Percentiles rank a stretch among this genome's conserved stretches.
These are phyloP conservation scores for Cheilosia scutellata DNA, from an alignment of 2,888 invertebrate genomes.

Conservation along the genomic window DNA sequence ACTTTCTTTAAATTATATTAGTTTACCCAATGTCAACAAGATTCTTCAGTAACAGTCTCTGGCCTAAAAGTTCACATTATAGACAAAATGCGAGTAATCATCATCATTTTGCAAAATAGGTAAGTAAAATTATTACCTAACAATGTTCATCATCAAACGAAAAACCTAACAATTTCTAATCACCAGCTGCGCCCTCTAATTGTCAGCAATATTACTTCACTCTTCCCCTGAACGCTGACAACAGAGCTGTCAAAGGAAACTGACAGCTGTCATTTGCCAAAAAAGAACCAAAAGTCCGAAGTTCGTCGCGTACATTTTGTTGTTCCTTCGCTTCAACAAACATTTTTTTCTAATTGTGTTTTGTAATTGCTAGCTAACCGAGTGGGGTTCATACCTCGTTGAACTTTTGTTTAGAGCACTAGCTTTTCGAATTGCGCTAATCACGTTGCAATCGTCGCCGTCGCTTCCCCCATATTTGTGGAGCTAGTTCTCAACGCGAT, in stretches of 20 bases:
- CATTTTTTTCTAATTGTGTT: conserved; percentile 53
- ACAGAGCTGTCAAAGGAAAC: conserved; percentile 3
- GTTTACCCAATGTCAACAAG: too few relatives aligned
- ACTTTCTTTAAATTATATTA: too few relatives aligned
- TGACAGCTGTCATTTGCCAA: conserved; percentile 47
- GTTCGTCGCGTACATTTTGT: conserved; percentile 56
- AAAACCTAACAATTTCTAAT: not conserved
- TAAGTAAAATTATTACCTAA: too few relatives aligned
- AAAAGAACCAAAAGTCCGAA: conserved; percentile 60
- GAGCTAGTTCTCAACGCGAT: conserved; percentile 27
- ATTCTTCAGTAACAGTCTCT: too few relatives aligned
- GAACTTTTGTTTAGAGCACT: conserved; percentile 50
- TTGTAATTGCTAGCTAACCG: conserved; percentile 48
- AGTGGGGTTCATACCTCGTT: conserved; percentile 46
- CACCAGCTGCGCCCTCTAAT: conserved; percentile 15
- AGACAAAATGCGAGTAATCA: too few relatives aligned
- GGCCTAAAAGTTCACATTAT: too few relatives aligned
- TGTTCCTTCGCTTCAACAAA: conserved; percentile 39
- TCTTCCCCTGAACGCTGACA: conserved; percentile 19
- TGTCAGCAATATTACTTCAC: not conserved
- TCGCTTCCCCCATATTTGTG: conserved; percentile 1
- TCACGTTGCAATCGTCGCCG: conserved; percentile 28
- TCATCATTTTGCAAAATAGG: too few relatives aligned
- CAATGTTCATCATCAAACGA: not conserved
- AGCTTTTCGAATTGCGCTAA: conserved; percentile 24